These are phyloP conservation scores for Alcedo quadribrachys DNA, from an alignment of 2,797 vertebrate species.

Conservation along the genomic window DNA sequence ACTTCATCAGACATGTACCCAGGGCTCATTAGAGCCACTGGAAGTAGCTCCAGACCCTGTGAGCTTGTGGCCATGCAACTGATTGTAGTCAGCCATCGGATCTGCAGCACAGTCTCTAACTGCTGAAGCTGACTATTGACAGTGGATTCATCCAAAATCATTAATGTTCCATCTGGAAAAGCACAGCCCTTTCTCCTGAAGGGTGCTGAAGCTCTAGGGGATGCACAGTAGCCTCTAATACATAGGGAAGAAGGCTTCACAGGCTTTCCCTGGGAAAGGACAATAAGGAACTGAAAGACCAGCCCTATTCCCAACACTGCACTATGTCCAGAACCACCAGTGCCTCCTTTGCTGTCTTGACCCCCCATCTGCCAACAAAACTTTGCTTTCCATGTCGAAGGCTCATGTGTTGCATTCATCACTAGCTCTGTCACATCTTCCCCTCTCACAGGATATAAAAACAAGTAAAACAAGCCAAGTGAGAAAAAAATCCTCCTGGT, in stretches of 20 bases:
- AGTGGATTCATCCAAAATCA: background rate
- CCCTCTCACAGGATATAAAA: background rate
- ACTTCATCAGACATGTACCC: rapidly evolving
- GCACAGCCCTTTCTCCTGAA: background rate
- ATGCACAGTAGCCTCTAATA: background rate
- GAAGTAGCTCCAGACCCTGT: background rate
- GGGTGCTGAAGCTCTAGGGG: background rate
- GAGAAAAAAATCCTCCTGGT: background rate
- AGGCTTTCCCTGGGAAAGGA: background rate
- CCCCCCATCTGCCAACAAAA: background rate
- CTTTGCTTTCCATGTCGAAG: background rate
- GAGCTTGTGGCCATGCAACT: background rate
- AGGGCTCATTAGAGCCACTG: background rate
- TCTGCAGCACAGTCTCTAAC: background rate
- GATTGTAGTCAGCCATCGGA: background rate
- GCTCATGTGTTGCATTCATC: background rate
- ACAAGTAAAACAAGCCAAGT: background rate
- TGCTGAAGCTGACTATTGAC: background rate
- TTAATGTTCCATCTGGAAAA: background rate
- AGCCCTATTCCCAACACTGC: background rate
- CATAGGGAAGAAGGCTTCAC: background rate
- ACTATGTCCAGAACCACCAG: background rate
- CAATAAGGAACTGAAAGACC: background rate
- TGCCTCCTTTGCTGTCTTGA: background rate
- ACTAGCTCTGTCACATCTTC: background rate